A percentile compares a stretch with the other conserved stretches of the same genome.
Evolutionary conservation across 1,140 invertebrate species (phyloP).

Genomic region (Danaus plexippus): DNA sequence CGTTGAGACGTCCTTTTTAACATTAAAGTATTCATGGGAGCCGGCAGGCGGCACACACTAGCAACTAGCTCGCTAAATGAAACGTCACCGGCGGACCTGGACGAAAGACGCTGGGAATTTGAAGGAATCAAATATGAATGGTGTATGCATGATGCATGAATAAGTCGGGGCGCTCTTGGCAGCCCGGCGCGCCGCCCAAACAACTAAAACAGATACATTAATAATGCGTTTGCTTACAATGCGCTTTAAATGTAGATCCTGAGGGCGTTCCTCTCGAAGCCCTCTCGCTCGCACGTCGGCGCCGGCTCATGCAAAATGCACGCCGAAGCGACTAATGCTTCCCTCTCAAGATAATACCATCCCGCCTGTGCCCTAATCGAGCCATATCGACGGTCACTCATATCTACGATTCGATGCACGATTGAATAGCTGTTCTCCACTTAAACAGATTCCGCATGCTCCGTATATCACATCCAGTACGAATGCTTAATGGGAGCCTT

Average conservation of each 20-base stretch:
- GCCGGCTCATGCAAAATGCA: constrained; percentile 64
- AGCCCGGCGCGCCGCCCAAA: constrained; percentile 53
- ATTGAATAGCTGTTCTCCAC: constrained; percentile 3
- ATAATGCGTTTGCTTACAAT: constrained; percentile 70
- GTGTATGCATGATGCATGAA: constrained; percentile 65
- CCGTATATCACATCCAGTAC: constrained; percentile 1
- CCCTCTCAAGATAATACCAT: constrained; percentile 59
- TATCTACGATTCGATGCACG: constrained; percentile 19
- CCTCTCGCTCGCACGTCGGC: constrained; percentile 40
- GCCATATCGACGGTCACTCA: constrained; percentile 32
- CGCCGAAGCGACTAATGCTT: constrained; percentile 50
- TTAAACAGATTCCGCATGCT: neutral
- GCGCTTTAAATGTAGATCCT: constrained; percentile 70
- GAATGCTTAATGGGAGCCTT: no score
- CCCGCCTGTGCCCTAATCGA: constrained; percentile 28
- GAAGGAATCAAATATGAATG: constrained; percentile 70
- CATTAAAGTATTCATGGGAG: constrained; percentile 31
- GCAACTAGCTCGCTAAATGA: constrained; percentile 31
- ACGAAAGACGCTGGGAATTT: constrained; percentile 65
- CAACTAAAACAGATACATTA: constrained; percentile 70
- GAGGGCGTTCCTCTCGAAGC: constrained; percentile 31
- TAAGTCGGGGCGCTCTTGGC: constrained; percentile 49
- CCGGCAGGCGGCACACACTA: constrained; percentile 21
- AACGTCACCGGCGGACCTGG: constrained; percentile 41
- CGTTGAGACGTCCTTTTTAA: constrained; percentile 11